These are phyloP conservation scores for Phaenicophaeus curvirostris DNA, from an alignment of 2,797 vertebrate genomes.

Conservation along the genomic window DNA sequence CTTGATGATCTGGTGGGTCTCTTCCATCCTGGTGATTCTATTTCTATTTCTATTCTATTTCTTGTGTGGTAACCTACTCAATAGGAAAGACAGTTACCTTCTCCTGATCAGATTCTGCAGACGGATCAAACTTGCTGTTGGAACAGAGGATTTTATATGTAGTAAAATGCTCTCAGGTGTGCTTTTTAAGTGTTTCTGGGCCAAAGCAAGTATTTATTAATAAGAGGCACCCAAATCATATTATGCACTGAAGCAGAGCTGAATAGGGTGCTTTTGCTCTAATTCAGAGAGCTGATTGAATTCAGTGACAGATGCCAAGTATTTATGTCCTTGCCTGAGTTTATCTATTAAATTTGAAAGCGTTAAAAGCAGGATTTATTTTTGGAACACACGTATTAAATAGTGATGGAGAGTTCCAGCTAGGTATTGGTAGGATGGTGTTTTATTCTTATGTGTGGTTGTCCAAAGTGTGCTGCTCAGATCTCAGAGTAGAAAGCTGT, in stretches of 20 bases:
- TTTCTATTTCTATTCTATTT: too few species aligned
- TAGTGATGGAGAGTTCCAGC: neutral
- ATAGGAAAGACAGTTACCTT: neutral
- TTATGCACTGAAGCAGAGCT: neutral
- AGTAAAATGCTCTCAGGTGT: slow-evolving; percentile 41
- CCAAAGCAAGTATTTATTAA: slow-evolving; percentile 12
- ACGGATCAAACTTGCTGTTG: slow-evolving; percentile 13
- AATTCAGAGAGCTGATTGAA: slow-evolving; percentile 22
- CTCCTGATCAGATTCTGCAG: neutral
- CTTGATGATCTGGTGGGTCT: too few species aligned
- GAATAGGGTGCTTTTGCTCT: slow-evolving; percentile 21
- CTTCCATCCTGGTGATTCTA: too few species aligned
- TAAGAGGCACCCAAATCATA: slow-evolving; percentile 10
- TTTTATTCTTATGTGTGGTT: neutral
- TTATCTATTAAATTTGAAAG: slow-evolving; percentile 60
- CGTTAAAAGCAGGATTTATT: slow-evolving; percentile 51
- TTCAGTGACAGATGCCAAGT: slow-evolving; percentile 41
- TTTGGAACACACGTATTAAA: slow-evolving; percentile 21
- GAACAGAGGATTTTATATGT: slow-evolving; percentile 29
- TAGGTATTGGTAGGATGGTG: neutral
- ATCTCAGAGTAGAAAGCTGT: neutral
- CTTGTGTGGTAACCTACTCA: neutral
- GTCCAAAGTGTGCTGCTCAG: neutral
- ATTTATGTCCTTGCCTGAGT: slow-evolving; percentile 38
- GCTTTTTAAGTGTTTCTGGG: neutral